Conservation (phyloP, 2,888 invertebrate genomes). For the Ryuthela nishihirai region DNA sequence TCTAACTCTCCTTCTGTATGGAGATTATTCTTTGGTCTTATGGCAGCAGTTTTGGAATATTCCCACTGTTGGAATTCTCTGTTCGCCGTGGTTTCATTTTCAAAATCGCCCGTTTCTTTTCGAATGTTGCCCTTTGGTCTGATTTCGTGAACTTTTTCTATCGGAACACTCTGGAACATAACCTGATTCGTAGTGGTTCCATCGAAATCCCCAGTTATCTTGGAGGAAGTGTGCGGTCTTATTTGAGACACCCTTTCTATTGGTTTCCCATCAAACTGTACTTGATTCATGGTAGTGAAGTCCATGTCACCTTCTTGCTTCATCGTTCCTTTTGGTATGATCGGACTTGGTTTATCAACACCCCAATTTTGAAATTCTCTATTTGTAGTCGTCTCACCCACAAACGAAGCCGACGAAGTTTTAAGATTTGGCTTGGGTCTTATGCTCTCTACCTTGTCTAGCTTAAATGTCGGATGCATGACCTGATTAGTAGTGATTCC, state of each 20-base stretch:
- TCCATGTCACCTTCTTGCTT: slow-evolving; percentile 27
- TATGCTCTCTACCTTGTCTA: slow-evolving; percentile 24
- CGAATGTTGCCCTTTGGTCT: slow-evolving; percentile 20
- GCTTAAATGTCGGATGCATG: slow-evolving; percentile 8
- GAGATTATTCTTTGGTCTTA: slow-evolving; percentile 33
- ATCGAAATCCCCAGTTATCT: slow-evolving; percentile 26
- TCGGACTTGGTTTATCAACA: slow-evolving; percentile 21
- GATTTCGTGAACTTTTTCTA: slow-evolving; percentile 10
- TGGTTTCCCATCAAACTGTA: slow-evolving; percentile 26
- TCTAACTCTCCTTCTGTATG: slow-evolving; percentile 2
- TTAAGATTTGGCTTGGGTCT: slow-evolving; percentile 23
- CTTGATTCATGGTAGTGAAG: slow-evolving; percentile 26
- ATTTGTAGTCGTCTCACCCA: slow-evolving; percentile 27
- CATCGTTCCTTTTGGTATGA: slow-evolving; percentile 11
- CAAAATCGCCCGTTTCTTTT: slow-evolving; percentile 14
- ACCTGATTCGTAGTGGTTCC: slow-evolving; percentile 33
- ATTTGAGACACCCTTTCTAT: slow-evolving; percentile 22
- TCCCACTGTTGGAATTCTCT: slow-evolving; percentile 36
- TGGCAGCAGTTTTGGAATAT: slow-evolving; percentile 4
- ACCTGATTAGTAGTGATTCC: slow-evolving; percentile 27
- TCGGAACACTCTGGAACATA: slow-evolving; percentile 2
- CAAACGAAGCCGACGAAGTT: slow-evolving; percentile 15
- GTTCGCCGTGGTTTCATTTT: slow-evolving; percentile 11
- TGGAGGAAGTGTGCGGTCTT: slow-evolving; percentile 21
- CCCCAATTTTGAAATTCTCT: slow-evolving; percentile 25